A percentile compares a stretch with the other conserved stretches of the same genome.
Conservation (phyloP, 2,113 vertebrate species). For the Eupsittula cactorum region DNA sequence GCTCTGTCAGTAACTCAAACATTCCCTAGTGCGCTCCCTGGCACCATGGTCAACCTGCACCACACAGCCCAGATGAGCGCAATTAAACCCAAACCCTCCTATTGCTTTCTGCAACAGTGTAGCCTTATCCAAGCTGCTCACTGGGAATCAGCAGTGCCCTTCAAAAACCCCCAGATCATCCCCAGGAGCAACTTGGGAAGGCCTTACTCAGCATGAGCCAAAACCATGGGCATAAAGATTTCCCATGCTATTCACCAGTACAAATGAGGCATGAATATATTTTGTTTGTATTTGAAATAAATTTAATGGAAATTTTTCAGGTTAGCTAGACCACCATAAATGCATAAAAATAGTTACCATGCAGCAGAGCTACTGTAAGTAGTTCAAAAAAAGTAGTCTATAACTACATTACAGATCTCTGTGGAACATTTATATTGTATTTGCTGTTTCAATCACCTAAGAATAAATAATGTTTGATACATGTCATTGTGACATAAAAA, state of each 20-base stretch:
- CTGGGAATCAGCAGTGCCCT: neutral
- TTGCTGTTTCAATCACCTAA: neutral
- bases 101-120: neutral
- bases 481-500: neutral
- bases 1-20: neutral
- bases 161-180: neutral
- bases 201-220: neutral
- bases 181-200: neutral
- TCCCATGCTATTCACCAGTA: neutral
- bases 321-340: neutral
- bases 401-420: neutral
- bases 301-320: neutral
- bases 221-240: neutral
- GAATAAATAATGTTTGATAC: constrained; percentile 1
- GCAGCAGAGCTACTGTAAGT: neutral
- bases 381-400: neutral
- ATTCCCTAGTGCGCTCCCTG: too few relatives aligned
- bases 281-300: neutral
- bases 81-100: neutral
- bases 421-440: neutral
- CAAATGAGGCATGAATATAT: neutral
- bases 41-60: neutral
- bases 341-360: neutral
- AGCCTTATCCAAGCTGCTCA: neutral
- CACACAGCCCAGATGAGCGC: neutral